phyloP scores from a whole-genome alignment of 2,113 vertebrate genomes.

The Lamprotornis superbus region DNA sequence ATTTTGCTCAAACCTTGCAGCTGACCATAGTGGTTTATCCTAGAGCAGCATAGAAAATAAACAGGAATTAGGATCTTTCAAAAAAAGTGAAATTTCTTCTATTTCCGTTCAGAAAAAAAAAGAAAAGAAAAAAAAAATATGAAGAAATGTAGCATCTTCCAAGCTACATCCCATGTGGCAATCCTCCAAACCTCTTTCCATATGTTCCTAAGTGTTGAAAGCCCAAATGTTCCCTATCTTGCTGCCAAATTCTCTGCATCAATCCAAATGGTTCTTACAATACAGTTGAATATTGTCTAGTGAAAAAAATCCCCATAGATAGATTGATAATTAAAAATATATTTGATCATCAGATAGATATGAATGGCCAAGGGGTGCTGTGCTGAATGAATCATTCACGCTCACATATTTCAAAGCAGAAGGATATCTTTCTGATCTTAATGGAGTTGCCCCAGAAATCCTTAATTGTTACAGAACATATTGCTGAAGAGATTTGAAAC shows the following conservation, averaged over 20 bases:
- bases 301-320: neutral
- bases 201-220: conserved; percentile 48
- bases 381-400: neutral
- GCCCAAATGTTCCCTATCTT: conserved; percentile 50
- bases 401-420: neutral
- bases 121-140: neutral
- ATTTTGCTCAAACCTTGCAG: neutral
- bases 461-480: neutral
- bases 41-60: neutral
- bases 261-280: conserved; percentile 7
- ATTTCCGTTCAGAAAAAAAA: neutral
- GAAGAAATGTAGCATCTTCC: conserved; percentile 38
- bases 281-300: conserved; percentile 32
- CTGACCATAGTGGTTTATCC: neutral
- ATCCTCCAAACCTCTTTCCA: conserved; percentile 52
- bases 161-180: conserved; percentile 18
- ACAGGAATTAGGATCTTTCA: neutral
- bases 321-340: conserved; percentile 35
- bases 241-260: conserved; percentile 48
- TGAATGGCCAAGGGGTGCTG: neutral
- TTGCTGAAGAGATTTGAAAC: neutral
- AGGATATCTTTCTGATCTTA: neutral
- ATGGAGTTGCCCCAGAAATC: neutral
- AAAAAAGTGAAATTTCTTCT: neutral
- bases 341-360: conserved; percentile 27